Evolutionary conservation across 2,888 invertebrate genomes (phyloP), one percentile per base, ranked within the genome.

Genomic region (Hirtodrosophila histrioides): DNA sequence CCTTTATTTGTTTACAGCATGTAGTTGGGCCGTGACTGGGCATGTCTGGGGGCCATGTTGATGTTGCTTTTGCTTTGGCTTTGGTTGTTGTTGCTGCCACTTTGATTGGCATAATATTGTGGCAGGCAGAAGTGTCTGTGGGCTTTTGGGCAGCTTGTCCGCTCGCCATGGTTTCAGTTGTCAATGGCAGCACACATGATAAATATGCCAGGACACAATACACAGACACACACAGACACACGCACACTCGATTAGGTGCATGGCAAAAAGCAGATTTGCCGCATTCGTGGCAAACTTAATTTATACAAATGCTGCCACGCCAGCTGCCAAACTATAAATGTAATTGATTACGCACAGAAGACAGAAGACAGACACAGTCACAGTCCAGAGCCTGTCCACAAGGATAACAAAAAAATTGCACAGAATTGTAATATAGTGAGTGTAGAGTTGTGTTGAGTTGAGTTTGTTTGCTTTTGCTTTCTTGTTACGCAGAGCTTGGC

Each of bases 261-360:
- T 53, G 54, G 41, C 45, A 33, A 46, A 39, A 39, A 33, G 35
- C 39, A 54, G 57, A 40, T 54, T 61, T 50, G 60, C 48, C 49
- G 43, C 61, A 60, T 51, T 51, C 54, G 65, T 60, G 58, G 62
- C 61, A 60, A 55, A 75, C 80, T 79, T 85, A 84, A 86, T 87
- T 83, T 83, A 84, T 85, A 83, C 88, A 86, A 87, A 87, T 88
- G 84, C 72, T 78, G 66, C 72, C 58, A 79, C 86, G 79, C 69
- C 74, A 80, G 80, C 73, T 82, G 73, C 73, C 73, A 63, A 61
- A 68, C 75, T 74, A 80, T 85, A 79, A 83, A 77, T 69, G 75
- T 86, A 87, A 88, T 88, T 87, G 87, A 88, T 86, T 88, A 80
- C 85, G 74, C 68, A 74, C 76, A 66, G 48, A 53, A 57, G 27